Conservation (phyloP, 2,797 vertebrate genomes). For the Scyliorhinus canicula region DNA sequence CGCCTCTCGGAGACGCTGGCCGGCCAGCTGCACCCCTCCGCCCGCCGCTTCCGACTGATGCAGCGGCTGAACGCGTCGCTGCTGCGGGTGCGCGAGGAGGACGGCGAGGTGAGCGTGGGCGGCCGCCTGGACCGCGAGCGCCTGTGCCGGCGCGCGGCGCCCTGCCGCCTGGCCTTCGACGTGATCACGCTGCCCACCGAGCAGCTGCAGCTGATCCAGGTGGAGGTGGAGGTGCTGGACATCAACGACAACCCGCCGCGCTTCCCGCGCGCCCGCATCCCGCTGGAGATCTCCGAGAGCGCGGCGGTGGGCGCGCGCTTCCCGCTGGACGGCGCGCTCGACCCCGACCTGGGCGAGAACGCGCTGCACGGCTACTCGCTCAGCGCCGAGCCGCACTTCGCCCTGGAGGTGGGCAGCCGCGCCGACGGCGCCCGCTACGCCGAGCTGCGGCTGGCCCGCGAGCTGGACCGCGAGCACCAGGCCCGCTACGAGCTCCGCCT, state of each 20-base stretch:
- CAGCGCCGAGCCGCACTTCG: conserved; percentile 82
- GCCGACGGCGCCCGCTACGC: conserved; percentile 91
- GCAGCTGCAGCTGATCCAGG: conserved; percentile 86
- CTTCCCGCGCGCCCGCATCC: conserved; percentile 82
- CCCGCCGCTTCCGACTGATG: conserved; percentile 86
- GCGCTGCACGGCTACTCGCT: conserved; percentile 83
- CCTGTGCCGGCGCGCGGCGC: conserved; percentile 86
- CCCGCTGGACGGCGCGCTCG: conserved; percentile 82
- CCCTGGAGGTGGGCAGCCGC: conserved; percentile 79
- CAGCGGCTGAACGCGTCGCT: conserved; percentile 74
- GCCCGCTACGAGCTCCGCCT: conserved; percentile 83
- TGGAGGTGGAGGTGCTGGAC: conserved; percentile 91
- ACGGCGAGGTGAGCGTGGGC: conserved; percentile 85
- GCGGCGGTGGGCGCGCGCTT: conserved; percentile 85
- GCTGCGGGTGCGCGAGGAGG: conserved; percentile 80
- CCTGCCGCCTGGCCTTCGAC: conserved; percentile 93
- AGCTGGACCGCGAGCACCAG: conserved; percentile 82
- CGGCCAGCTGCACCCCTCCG: conserved; percentile 68
- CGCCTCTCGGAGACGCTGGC: conserved; percentile 82
- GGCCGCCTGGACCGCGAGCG: conserved; percentile 88
- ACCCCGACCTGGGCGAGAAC: conserved; percentile 90
- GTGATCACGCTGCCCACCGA: conserved; percentile 92
- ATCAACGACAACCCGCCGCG: conserved; percentile 94
- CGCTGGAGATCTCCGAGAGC: conserved; percentile 91
- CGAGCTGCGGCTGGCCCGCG: conserved; percentile 81